Conservation (phyloP, 2,797 vertebrate genomes). For the Dendrocincla tyrannina region DNA sequence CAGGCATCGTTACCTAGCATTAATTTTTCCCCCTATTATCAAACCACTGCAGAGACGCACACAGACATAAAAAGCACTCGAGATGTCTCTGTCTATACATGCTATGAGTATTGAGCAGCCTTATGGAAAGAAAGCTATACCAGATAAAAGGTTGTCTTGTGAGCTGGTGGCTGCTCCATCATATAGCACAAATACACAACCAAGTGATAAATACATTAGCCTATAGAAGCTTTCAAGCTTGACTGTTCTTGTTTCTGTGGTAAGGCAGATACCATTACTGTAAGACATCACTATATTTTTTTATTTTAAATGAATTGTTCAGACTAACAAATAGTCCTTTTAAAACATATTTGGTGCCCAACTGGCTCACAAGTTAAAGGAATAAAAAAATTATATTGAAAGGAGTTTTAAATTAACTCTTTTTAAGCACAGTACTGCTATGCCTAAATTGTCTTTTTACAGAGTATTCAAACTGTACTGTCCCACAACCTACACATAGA, state of each 20-base stretch:
- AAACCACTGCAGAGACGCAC: neutral
- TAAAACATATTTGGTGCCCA: accelerated
- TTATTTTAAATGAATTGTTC: neutral
- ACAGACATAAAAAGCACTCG: neutral
- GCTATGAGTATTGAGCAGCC: neutral
- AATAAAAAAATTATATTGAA: neutral
- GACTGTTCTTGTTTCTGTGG: neutral
- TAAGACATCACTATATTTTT: neutral
- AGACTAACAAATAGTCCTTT: neutral
- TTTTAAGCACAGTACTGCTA: neutral
- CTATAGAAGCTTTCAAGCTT: neutral
- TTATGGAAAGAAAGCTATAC: neutral
- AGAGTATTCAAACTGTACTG: neutral
- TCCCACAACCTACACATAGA: accelerated
- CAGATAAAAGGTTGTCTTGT: neutral
- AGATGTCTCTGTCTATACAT: neutral
- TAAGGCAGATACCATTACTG: neutral
- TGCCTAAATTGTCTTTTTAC: neutral
- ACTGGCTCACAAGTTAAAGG: neutral
- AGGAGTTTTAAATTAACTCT: neutral
- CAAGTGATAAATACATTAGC: neutral
- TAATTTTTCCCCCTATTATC: neutral
- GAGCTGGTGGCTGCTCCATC: neutral
- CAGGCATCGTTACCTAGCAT: neutral
- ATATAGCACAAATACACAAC: neutral